Evolutionary conservation across 2,888 invertebrate genomes (phyloP).

Genomic region (Lepas anatifera): DNA sequence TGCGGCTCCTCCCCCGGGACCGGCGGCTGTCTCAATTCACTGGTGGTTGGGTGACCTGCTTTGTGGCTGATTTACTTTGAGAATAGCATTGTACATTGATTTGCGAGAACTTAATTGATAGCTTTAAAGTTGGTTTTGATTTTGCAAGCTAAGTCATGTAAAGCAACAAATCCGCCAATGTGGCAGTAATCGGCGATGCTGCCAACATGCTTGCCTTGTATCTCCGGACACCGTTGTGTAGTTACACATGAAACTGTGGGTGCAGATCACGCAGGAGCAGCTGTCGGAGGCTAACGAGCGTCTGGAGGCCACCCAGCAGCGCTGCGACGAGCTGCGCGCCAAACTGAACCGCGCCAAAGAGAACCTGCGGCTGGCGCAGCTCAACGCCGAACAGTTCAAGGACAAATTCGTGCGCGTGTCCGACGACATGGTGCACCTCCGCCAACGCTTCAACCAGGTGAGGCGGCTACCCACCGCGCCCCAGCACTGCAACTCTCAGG

Average conservation of each 20-base stretch:
- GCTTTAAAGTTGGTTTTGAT: too few relatives aligned
- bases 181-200: too few relatives aligned
- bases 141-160: too few relatives aligned
- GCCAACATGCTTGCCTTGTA: too few relatives aligned
- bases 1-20: not conserved
- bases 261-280: constrained; percentile 20
- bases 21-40: too few relatives aligned
- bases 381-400: constrained; percentile 14
- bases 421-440: constrained; percentile 14
- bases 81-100: constrained; percentile 29
- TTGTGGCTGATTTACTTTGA: not conserved
- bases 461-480: too few relatives aligned
- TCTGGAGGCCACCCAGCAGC: constrained; percentile 8
- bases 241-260: too few relatives aligned
- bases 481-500: too few relatives aligned
- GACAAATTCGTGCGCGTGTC: constrained; percentile 12
- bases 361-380: constrained; percentile 14
- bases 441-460: constrained; percentile 12
- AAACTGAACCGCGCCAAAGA: constrained; percentile 10
- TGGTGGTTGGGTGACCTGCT: too few relatives aligned
- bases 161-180: too few relatives aligned
- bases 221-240: too few relatives aligned
- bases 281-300: constrained; percentile 8
- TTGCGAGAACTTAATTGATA: too few relatives aligned
- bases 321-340: constrained; percentile 6